Base-by-base conservation (phyloP, 2,888 invertebrate species). In the Isoperla grammatica region DNA sequence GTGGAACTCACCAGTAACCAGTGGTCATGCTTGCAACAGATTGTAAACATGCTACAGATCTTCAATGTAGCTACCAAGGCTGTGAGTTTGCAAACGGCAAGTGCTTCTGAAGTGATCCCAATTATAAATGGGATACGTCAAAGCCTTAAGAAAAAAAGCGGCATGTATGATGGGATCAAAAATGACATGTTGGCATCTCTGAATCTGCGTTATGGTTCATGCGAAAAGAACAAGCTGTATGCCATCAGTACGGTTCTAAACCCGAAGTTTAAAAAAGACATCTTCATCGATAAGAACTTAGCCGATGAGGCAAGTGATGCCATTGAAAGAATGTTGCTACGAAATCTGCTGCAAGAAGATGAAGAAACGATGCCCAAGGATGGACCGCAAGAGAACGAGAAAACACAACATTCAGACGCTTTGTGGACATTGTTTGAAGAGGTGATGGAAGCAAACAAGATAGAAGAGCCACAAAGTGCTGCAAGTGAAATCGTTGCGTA, bases 201-300 rank as follows among this genome's bases (percentile, higher is more conserved):
- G 8, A 42, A 8, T 42, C n/a, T n/a, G n/a, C n/a, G 29, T 29
- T 29, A 29, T 4, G 29, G 29, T 29, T 29, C 29, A 29, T 29
- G 29, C 29, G 56, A 43, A 12, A 13, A 20, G 22, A 43, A 56
- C 29, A 43, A 23, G 20, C 17, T 23, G 29, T 56, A 35, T 22
- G 42, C 42, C 6, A 45, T 40, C 43, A 43, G 35, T 42, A 40
- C 56, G 13, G 11, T 45, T 20, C 19, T 22, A 17, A 23, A 45
- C 23, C 56, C 43, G 22, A 56, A 43, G 43, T 56, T 45, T 20
- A 56, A 56, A 23, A 56, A 56, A 42, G 22, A 19, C 40, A 43
- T 56, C 11, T 43, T 65, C 61, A 57, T 60, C 46, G 58, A 53
- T 29, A 29, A 29, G 29, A 29, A 29, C 29, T 29, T 29, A 8